Evolutionary conservation across 1,140 invertebrate species (phyloP).

Genomic region (Plectrocnemia conspersa): DNA sequence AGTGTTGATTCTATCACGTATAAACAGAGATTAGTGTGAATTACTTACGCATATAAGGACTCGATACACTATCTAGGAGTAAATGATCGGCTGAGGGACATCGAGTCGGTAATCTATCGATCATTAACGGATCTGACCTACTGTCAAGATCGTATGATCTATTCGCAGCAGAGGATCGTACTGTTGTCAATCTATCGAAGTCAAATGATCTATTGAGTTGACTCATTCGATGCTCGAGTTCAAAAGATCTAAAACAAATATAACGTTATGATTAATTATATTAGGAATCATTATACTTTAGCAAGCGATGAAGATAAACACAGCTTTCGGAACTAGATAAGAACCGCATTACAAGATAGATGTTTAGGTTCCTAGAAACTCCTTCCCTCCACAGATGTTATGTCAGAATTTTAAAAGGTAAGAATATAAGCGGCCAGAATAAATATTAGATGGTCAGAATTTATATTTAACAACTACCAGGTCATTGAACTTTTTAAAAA

Average conservation of each 20-base stretch:
- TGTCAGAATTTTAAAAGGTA: too few relatives aligned
- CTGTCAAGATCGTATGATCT: constrained; percentile 46
- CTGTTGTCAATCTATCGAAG: constrained; percentile 21
- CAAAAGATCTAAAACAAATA: constrained; percentile 25
- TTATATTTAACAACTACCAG: too few relatives aligned
- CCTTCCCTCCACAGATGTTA: too few relatives aligned
- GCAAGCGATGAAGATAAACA: too few relatives aligned
- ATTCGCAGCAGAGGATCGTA: constrained; percentile 22
- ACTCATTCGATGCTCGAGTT: constrained; percentile 32
- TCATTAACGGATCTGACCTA: constrained; percentile 33
- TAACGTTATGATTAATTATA: not conserved
- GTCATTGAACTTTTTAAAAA: too few relatives aligned
- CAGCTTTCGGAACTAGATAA: too few relatives aligned
- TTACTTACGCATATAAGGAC: constrained; percentile 29
- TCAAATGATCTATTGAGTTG: constrained; percentile 31
- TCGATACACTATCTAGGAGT: constrained; percentile 31
- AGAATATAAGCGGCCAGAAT: too few relatives aligned
- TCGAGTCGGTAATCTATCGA: constrained; percentile 38
- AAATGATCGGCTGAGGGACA: constrained; percentile 47
- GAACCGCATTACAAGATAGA: too few relatives aligned
- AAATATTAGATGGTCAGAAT: too few relatives aligned
- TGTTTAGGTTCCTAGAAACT: too few relatives aligned
- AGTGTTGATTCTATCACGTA: constrained; percentile 21
- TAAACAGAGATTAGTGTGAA: not conserved
- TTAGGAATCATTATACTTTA: not conserved